A percentile compares a stretch with the other conserved stretches of the same genome.
These are phyloP conservation scores for Cyprinus carpio DNA, from an alignment of 2,113 vertebrate genomes.

Conservation along the genomic window DNA sequence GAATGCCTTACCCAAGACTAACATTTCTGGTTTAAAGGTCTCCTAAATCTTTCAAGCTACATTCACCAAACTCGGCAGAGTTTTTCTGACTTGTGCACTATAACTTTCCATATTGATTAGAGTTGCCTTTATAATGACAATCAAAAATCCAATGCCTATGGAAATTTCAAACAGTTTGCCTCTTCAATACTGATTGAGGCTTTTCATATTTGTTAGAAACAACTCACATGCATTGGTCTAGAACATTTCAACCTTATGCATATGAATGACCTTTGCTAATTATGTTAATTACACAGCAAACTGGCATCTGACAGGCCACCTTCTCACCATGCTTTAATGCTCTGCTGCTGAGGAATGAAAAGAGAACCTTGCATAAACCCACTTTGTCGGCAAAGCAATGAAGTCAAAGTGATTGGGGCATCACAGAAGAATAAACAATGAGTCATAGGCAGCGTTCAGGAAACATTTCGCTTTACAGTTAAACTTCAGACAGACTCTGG, in stretches of 20 bases:
- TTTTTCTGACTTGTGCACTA: neutral
- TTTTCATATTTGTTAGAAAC: neutral
- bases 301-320: slow-evolving; percentile 12
- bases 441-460: slow-evolving; percentile 38
- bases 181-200: neutral
- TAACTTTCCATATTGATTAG: neutral
- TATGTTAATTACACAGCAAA: slow-evolving; percentile 35
- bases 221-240: neutral
- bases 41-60: neutral
- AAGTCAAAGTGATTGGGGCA: slow-evolving; percentile 48
- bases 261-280: slow-evolving; percentile 40
- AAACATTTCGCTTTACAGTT: slow-evolving; percentile 35
- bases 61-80: neutral
- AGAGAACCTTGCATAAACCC: slow-evolving; percentile 39
- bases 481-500: slow-evolving; percentile 48
- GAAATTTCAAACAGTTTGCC: neutral
- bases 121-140: neutral
- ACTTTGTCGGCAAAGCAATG: slow-evolving; percentile 39
- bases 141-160: neutral
- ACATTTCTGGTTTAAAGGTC: neutral
- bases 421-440: slow-evolving; percentile 50
- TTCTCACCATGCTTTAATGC: slow-evolving; percentile 37
- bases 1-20: neutral
- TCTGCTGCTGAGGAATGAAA: slow-evolving; percentile 31
- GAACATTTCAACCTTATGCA: slow-evolving; percentile 16